Percentiles rank a stretch among this genome's conserved stretches.
phyloP scores from a whole-genome alignment of 2,797 vertebrate species.

The Spinus olivaceus region DNA sequence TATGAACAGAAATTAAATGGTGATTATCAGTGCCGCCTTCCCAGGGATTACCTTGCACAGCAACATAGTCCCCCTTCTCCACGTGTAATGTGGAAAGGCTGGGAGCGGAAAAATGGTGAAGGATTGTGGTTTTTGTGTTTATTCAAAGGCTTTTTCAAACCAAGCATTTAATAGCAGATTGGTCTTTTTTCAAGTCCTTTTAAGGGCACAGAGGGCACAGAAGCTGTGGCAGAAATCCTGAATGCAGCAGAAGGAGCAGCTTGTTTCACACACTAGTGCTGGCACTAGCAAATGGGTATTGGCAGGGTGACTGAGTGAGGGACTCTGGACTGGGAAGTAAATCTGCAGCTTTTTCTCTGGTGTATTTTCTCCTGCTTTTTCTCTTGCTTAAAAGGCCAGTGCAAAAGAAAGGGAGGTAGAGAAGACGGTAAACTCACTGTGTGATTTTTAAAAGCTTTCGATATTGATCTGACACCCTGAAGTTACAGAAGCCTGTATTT shows the following conservation, averaged over 20 bases:
- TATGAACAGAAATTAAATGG: background rate
- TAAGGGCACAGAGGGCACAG: background rate
- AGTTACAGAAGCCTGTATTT: background rate
- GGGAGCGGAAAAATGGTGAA: background rate
- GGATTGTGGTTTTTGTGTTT: constrained; percentile 10
- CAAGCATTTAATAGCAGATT: constrained; percentile 39
- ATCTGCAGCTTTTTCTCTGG: background rate
- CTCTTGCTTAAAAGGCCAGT: background rate
- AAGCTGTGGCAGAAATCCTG: constrained; percentile 41
- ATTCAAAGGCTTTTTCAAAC: constrained; percentile 2
- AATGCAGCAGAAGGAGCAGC: constrained; percentile 47
- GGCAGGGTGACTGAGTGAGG: constrained; percentile 13
- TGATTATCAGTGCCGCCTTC: background rate
- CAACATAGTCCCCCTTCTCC: background rate
- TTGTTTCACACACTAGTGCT: constrained; percentile 42
- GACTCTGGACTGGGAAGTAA: constrained; percentile 18
- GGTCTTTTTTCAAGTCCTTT: constrained; percentile 39
- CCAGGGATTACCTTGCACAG: background rate
- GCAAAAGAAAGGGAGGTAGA: background rate
- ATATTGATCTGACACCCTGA: background rate
- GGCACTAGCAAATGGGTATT: constrained; percentile 16
- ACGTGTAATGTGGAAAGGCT: background rate
- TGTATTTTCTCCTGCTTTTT: constrained; percentile 16
- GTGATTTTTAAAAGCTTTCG: background rate
- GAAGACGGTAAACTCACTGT: background rate